phyloP scores from a whole-genome alignment of 1,140 invertebrate genomes.

The Euura lappo region DNA sequence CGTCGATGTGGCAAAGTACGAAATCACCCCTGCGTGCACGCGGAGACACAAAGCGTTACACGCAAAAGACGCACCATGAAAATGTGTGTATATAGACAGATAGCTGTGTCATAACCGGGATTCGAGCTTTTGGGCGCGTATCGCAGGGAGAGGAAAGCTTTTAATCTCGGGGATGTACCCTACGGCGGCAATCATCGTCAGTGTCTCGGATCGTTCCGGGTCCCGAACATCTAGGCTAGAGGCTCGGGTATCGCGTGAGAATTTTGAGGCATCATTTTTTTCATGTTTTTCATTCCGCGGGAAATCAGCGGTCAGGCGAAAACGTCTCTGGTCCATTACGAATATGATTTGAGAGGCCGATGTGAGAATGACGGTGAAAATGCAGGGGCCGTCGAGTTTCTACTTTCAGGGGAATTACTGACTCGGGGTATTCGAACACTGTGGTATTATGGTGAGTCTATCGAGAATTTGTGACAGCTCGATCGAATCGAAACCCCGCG shows the following conservation, averaged over 20 bases:
- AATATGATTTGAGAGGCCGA: background rate
- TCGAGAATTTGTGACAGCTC: too few species aligned
- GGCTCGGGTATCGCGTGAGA: background rate
- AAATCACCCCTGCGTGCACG: background rate
- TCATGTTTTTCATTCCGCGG: background rate
- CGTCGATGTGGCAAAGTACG: background rate
- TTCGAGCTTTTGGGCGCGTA: background rate
- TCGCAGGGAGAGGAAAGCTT: background rate
- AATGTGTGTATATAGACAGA: background rate
- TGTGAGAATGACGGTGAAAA: background rate
- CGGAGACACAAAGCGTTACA: background rate
- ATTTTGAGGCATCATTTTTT: background rate
- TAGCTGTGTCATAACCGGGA: too few species aligned
- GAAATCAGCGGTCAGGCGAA: background rate
- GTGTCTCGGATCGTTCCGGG: background rate
- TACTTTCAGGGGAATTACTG: background rate
- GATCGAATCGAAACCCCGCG: background rate
- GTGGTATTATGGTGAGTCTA: too few species aligned
- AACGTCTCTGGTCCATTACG: background rate
- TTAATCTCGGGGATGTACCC: background rate
- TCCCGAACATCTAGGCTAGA: background rate
- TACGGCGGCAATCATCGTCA: background rate
- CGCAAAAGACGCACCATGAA: background rate
- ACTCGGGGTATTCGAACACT: background rate
- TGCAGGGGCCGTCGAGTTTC: background rate